These are phyloP conservation scores for Acinonyx jubatus DNA, from an alignment of 2,113 vertebrate species.

Conservation along the genomic window DNA sequence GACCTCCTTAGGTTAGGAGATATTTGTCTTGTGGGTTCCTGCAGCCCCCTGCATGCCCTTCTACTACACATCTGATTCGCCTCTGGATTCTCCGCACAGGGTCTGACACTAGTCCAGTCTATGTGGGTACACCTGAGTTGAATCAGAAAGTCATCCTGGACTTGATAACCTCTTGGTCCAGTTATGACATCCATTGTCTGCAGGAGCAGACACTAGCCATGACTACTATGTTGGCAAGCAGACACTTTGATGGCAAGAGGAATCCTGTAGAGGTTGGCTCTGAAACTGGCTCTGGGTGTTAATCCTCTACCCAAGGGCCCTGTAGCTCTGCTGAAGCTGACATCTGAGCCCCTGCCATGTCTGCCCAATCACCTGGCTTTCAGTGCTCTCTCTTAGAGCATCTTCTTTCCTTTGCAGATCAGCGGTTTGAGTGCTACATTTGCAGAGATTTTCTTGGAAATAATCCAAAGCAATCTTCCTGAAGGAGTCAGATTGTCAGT, in stretches of 20 bases:
- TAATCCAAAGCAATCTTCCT: conserved; percentile 92
- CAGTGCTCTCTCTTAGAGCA: not conserved
- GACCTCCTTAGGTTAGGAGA: not conserved
- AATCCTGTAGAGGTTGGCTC: not conserved
- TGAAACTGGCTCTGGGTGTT: not conserved
- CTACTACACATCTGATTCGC: not conserved
- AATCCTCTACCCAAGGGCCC: not conserved
- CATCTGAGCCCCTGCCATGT: not conserved
- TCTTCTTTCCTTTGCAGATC: conserved; percentile 85
- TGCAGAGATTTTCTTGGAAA: conserved; percentile 90
- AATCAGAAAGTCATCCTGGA: conserved; percentile 40
- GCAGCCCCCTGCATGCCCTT: not conserved
- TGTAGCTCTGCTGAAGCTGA: conserved; percentile 9
- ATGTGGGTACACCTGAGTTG: not conserved
- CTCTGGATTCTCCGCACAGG: not conserved
- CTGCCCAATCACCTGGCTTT: not conserved
- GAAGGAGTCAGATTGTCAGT: conserved; percentile 92
- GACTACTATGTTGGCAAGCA: not conserved
- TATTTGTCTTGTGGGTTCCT: conserved; percentile 4
- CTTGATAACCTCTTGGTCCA: conserved; percentile 26
- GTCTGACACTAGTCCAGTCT: not conserved
- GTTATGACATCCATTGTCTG: not conserved
- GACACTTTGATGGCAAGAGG: not conserved
- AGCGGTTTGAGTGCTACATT: conserved; percentile 84
- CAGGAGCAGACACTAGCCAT: not conserved